Base-by-base conservation (phyloP, 2,113 vertebrate genomes). In the Turdus rufiventris region DNA sequence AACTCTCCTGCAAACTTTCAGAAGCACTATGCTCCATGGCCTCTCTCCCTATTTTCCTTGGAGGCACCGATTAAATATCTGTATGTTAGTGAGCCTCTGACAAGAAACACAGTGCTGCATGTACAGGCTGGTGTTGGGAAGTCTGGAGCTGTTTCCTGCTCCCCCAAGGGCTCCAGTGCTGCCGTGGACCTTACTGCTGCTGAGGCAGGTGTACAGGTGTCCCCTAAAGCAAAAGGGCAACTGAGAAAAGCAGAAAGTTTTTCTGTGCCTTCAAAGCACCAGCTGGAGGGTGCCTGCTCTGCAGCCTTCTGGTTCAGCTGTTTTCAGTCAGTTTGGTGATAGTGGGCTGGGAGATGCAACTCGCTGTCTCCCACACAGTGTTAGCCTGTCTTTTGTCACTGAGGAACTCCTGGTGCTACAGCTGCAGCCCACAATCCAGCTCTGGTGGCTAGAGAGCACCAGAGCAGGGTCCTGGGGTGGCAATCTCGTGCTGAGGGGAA, bases 361-460 rank as follows among this genome's bases (percentile, higher is more conserved):
- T 42, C 73, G 28, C 60, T 61, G 7, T 70, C 54, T 89, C 50
- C 40, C 28, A 40, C 71, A 28, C 14, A 36, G 9, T 38, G 43
- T 53, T 56, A 51, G 48, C 48, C 61, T 60, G 75, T 33, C 40
- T 51, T 20, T 48, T 86, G 31, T 50, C 2, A 1, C 21, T 28
- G 58, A 43, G 62, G 67, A 68, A 19, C 24, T 48, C 38, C 38
- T 34, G 57, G 18, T 83, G 62, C 40, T 56, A 47, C 24, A 72
- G 48, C 48, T 76, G 67, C 50, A 71, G 60, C 25, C 23, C n/a
- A 45, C 19, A 36, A 43, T 26, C 73, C 85, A 38, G 26, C 51
- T 62, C 0, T 38, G 38, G 0, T 38, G 68, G 31, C 63, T 2
- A 3, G 57, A 61, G 29, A 71, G n/a, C 48, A 18, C 17, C 1